Evolutionary conservation across 92 coral and sea anemone genomes (phyloP), one percentile per base, ranked within the genome.

Genomic region (Hydrozoanthus gracilis): DNA sequence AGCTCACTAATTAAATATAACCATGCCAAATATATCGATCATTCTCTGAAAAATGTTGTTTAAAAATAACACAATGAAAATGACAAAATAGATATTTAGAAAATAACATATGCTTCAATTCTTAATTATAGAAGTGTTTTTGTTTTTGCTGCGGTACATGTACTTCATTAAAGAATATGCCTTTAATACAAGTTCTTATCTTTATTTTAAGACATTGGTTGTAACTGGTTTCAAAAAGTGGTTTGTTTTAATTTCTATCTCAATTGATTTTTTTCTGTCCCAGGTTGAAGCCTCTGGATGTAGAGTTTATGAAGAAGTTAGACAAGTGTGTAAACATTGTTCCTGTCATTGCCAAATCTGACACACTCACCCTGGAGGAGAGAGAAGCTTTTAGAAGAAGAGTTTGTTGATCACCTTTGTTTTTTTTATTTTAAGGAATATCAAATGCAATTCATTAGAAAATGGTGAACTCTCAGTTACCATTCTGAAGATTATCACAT

Each of bases 251-350:
- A 11, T 66, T n/a, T 66, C 10, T 66, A 44, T 16, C 48, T 76
- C 18, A 16, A 2, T 45, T 51, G 8, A 27, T 0, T 6, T 73
- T 18, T 74, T 13, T 83, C 13, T 44, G 8, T 16, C 72, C 61
- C 18, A 93, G 96, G 88, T 84, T 96, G 93, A 95, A 91, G 67
- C 96, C 98, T 7, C 88, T 96, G 76, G 99, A 96, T 88, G 93
- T 96, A 61, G 98, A 96, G 77, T 96, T 96, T 87, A 96, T 96
- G 99, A 96, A 96, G 82, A 85, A 94, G 82, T 84, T 96, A 45
- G 98, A 96, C 92, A 96, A 96, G 90, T 96, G 99, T 88, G 98
- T 96, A 62, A 96, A 96, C 66, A 96, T 96, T 75, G 98, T 96
- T 48, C 99, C 99, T 4, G 93, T 96, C 11, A 96, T 96, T 78